Evolutionary conservation across 2,888 invertebrate genomes (phyloP).

Genomic region (Strigamia maritima): DNA sequence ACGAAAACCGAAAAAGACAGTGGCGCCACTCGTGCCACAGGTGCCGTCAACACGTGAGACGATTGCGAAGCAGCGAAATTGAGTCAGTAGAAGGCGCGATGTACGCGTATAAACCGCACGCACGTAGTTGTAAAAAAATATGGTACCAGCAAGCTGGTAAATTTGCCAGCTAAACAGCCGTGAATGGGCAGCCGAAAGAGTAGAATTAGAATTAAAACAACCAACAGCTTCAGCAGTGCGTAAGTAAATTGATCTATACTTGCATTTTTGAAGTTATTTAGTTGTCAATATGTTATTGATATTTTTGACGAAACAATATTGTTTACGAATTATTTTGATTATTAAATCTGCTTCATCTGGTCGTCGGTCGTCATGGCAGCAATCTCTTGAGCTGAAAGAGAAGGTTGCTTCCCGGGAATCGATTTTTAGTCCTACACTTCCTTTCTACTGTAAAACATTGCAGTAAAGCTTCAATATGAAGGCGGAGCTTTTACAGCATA

Average conservation of each 20-base stretch:
- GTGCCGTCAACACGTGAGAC: not conserved
- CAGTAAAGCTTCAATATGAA: not conserved
- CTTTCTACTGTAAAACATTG: constrained; percentile 1
- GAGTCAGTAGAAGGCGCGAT: constrained; percentile 23
- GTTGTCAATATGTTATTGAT: not conserved
- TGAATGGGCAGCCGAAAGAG: not conserved
- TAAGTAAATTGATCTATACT: not conserved
- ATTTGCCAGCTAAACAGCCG: constrained; percentile 6
- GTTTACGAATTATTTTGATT: not conserved
- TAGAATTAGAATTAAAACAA: not conserved
- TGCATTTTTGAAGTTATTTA: not conserved
- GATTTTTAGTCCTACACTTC: constrained; percentile 5
- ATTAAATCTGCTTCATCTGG: not conserved
- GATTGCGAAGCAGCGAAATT: not conserved
- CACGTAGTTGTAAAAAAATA: not conserved
- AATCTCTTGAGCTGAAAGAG: not conserved
- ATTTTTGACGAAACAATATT: not conserved
- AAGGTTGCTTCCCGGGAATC: constrained; percentile 2
- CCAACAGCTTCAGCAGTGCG: not conserved
- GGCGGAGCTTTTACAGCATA: not conserved
- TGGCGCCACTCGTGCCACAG: constrained; percentile 20
- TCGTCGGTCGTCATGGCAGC: constrained; percentile 18
- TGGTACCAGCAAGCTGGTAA: constrained; percentile 3
- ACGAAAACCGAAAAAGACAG: not conserved
- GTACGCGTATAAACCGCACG: not conserved